A percentile compares a stretch with the other conserved stretches of the same genome.
Evolutionary conservation across 2,888 invertebrate species (phyloP).

Genomic region (Nomada ferruginata): DNA sequence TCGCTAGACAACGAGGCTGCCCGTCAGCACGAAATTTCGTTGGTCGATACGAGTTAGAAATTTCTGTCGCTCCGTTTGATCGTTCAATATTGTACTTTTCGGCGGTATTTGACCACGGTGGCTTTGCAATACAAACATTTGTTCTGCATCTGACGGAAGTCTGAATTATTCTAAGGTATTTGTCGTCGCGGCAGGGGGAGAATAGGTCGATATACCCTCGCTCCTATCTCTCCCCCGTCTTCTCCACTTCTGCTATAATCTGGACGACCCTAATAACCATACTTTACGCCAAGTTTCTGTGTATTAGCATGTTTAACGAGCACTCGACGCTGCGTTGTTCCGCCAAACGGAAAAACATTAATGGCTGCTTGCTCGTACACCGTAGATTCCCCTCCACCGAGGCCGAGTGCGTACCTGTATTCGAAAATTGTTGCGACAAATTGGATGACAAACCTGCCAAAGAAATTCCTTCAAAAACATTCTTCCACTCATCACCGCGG

Average conservation of each 20-base stretch:
- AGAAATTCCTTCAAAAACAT: no score
- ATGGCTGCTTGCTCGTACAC: conserved; percentile 14
- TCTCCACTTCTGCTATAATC: conserved; percentile 36
- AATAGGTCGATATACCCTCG: conserved; percentile 17
- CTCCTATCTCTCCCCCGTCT: conserved; percentile 18
- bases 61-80: conserved; percentile 23
- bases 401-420: background rate
- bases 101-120: conserved; percentile 40
- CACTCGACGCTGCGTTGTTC: conserved; percentile 33
- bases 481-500: no score
- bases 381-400: background rate
- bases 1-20: conserved; percentile 1
- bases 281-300: conserved; percentile 52
- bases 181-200: conserved; percentile 29
- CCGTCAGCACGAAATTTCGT: background rate
- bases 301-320: conserved; percentile 53
- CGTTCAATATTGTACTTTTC: conserved; percentile 49
- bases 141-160: conserved; percentile 16
- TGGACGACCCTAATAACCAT: conserved; percentile 56
- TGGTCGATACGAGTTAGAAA: background rate
- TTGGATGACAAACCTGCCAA: background rate
- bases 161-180: conserved; percentile 62
- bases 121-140: conserved; percentile 35
- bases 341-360: conserved; percentile 34
- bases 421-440: background rate